A percentile compares a stretch with the other conserved stretches of the same genome.
These are phyloP conservation scores for Caerostris extrusa DNA, from an alignment of 1,140 invertebrate genomes.

Conservation along the genomic window DNA sequence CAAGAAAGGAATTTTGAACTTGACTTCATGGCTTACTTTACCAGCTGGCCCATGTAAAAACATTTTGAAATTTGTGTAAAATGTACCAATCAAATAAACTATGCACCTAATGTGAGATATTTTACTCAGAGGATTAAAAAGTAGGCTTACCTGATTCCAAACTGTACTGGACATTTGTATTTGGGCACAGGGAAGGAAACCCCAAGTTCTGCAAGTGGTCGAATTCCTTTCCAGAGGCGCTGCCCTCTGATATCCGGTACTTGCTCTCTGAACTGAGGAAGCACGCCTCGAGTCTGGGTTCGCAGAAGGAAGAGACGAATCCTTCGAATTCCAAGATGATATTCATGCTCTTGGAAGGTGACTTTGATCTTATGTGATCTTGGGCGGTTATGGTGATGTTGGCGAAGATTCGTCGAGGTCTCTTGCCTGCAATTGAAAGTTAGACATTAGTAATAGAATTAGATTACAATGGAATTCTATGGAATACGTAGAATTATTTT, in stretches of 20 bases:
- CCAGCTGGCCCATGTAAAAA: no score
- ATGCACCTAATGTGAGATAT: no score
- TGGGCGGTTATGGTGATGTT: conserved; percentile 8
- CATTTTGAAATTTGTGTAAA: no score
- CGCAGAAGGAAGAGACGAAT: not conserved
- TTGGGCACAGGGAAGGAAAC: conserved; percentile 31
- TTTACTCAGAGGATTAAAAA: no score
- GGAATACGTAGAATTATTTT: no score
- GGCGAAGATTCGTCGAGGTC: not conserved
- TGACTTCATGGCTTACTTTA: no score
- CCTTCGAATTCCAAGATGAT: not conserved
- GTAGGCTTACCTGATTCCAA: conserved; percentile 24
- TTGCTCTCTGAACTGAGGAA: not conserved
- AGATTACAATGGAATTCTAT: no score
- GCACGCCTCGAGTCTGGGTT: not conserved
- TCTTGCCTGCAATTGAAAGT: not conserved
- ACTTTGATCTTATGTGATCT: not conserved
- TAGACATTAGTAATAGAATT: not conserved
- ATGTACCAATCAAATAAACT: no score
- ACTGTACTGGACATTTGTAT: not conserved
- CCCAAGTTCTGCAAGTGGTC: conserved; percentile 36
- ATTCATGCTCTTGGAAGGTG: not conserved
- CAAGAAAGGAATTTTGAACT: no score
- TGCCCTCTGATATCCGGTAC: conserved; percentile 28
- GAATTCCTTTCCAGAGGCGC: not conserved